Base-by-base conservation (phyloP, 2,797 vertebrate genomes). In the Pseudochirops cupreus region DNA sequence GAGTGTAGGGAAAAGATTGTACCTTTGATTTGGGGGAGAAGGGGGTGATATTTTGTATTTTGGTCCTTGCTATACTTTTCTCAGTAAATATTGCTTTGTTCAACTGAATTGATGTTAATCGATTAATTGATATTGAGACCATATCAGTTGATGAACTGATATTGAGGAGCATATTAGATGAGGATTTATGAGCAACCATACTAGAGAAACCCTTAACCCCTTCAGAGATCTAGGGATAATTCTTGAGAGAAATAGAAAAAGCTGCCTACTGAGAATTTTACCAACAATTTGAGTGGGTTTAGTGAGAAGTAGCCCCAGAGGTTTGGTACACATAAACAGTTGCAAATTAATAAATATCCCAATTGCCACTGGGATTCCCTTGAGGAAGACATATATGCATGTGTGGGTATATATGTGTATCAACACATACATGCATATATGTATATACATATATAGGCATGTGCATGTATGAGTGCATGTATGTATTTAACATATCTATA, bases 401-500 rank as follows among this genome's bases (percentile, higher is more conserved):
- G 92, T 39, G 39, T 91, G 3, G 5, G 39, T 21, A 26, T 5
- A 0, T 67, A 56, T 93, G 39, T 67, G 89, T 57, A 53, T 56
- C 28, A 1, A 91, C 57, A 31, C 59, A 92, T 91, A 94, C 3
- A 94, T 67, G 12, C 56, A 56, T 91, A 5, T 7, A 53, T 21
- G 28, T 5, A 1, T 62, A 67, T 92, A 31, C 87, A 92, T 89
- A 55, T 56, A 62, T 92, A 46, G 67, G 91, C 74, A 56, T 90
- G 91, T 92, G 94, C 6, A 94, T 96, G 53, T 67, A 53, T 94
- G 94, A 94, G 12, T 57, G 10, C 39, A 28, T 91, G 46, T 54
- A 5, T 74, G 14, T 82, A 93, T 93, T 91, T 50, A 55, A 54
- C 96, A 96, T 6, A 59, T 96, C 96, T 96, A 96, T 95, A 96